Percentiles rank a stretch among this genome's conserved stretches.
phyloP scores from a whole-genome alignment of 1,140 invertebrate genomes.

The Drosophila lowei region DNA sequence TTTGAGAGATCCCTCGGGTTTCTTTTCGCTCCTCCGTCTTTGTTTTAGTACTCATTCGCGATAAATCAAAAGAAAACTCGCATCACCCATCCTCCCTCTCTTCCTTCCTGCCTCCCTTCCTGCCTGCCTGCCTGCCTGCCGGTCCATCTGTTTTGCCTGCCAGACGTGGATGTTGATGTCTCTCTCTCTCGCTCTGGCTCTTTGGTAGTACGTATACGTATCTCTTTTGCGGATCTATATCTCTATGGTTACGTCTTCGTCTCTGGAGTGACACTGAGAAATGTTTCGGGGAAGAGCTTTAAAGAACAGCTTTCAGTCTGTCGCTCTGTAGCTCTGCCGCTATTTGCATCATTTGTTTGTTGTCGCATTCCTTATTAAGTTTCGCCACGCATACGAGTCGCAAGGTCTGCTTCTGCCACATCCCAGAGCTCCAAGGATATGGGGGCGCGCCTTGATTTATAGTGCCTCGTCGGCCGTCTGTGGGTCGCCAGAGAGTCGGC shows the following conservation, averaged over 20 bases:
- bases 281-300: constrained; percentile 53
- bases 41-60: constrained; percentile 21
- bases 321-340: constrained; percentile 20
- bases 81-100: neutral
- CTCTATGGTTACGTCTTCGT: constrained; percentile 11
- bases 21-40: constrained; percentile 7
- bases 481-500: constrained; percentile 54
- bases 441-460: constrained; percentile 59
- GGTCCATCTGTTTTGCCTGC: constrained; percentile 3
- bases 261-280: constrained; percentile 59
- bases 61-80: constrained; percentile 65
- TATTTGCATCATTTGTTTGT: constrained; percentile 51
- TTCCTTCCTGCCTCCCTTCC: neutral
- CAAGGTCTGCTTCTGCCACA: constrained; percentile 5
- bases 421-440: constrained; percentile 32
- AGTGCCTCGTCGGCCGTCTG: constrained; percentile 28
- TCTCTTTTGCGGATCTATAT: constrained; percentile 9
- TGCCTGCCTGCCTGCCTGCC: neutral
- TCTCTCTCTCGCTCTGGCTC: neutral
- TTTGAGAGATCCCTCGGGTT: constrained; percentile 30
- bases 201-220: neutral
- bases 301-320: constrained; percentile 30
- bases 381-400: constrained; percentile 38
- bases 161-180: constrained; percentile 41
- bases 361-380: constrained; percentile 67